Percentiles rank a stretch among this genome's conserved stretches.
phyloP scores from a whole-genome alignment of 2,888 invertebrate genomes.

The Andrena fulva region DNA sequence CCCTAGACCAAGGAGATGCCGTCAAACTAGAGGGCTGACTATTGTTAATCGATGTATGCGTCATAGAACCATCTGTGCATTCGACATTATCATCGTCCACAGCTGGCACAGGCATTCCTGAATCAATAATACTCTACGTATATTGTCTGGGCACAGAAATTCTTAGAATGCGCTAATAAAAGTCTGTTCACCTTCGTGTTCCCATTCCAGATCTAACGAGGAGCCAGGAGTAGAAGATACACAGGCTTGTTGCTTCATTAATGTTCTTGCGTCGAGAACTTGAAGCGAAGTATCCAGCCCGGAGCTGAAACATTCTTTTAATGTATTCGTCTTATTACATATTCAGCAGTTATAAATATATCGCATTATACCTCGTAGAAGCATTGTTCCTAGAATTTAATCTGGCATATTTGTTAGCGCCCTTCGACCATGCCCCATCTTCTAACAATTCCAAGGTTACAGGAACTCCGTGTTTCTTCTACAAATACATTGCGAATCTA shows the following conservation, averaged over 20 bases:
- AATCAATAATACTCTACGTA: not conserved
- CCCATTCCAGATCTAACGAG: conserved; percentile 90
- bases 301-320: conserved; percentile 69
- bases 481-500: conserved; percentile 42
- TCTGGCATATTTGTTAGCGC: conserved; percentile 77
- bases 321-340: not conserved
- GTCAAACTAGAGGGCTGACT: conserved; percentile 81
- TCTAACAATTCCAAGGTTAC: conserved; percentile 79
- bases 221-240: conserved; percentile 88
- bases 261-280: conserved; percentile 87
- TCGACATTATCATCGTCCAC: conserved; percentile 66
- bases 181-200: conserved; percentile 86
- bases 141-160: not conserved
- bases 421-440: conserved; percentile 77
- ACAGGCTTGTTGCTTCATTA: conserved; percentile 83
- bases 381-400: conserved; percentile 74
- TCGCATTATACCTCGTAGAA: conserved; percentile 75
- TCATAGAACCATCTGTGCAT: conserved; percentile 71
- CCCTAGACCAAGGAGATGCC: conserved; percentile 86
- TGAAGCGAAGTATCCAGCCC: conserved; percentile 87
- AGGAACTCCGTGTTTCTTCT: conserved; percentile 78
- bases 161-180: not conserved
- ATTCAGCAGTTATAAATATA: not conserved
- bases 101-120: conserved; percentile 74
- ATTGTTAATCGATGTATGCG: conserved; percentile 75